Conservation (phyloP, 64 coral and sea anemone genomes). For the Astreopora myriophthalma region DNA sequence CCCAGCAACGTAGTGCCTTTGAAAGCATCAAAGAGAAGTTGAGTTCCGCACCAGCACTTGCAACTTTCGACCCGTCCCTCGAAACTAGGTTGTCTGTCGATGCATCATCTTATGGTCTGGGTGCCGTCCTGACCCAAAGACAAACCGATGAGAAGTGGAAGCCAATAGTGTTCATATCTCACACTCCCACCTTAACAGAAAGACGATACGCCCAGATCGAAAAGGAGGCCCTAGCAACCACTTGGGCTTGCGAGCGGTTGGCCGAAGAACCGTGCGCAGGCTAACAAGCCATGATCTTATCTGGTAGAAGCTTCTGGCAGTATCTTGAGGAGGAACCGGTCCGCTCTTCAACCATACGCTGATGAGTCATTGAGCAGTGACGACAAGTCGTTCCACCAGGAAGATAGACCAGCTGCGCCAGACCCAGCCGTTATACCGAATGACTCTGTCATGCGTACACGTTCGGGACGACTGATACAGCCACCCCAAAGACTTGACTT, state of each 20-base stretch:
- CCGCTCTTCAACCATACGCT: no score
- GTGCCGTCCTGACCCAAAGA: conserved; percentile 55
- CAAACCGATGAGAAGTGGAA: conserved; percentile 51
- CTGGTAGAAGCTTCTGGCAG: no score
- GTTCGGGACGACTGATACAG: no score
- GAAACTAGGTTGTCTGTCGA: conserved; percentile 60
- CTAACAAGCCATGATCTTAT: no score
- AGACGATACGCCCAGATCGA: conserved; percentile 43
- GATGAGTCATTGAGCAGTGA: no score
- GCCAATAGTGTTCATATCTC: conserved; percentile 57
- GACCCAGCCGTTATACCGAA: no score
- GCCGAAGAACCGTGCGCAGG: not conserved
- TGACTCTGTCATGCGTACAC: no score
- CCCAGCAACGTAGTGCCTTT: not conserved
- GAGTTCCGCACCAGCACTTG: conserved; percentile 32
- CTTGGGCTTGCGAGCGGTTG: not conserved
- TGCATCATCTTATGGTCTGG: conserved; percentile 17
- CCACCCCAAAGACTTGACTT: no score
- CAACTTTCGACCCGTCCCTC: conserved; percentile 25
- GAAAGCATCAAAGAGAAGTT: not conserved
- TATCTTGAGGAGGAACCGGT: no score
- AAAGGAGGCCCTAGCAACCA: not conserved
- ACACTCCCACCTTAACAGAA: conserved; percentile 10
- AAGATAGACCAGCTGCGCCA: no score
- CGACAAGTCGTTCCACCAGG: no score